A percentile compares a stretch with the other conserved stretches of the same genome.
These are phyloP conservation scores for Megamerina dolium DNA, from an alignment of 2,888 invertebrate genomes.

Conservation along the genomic window DNA sequence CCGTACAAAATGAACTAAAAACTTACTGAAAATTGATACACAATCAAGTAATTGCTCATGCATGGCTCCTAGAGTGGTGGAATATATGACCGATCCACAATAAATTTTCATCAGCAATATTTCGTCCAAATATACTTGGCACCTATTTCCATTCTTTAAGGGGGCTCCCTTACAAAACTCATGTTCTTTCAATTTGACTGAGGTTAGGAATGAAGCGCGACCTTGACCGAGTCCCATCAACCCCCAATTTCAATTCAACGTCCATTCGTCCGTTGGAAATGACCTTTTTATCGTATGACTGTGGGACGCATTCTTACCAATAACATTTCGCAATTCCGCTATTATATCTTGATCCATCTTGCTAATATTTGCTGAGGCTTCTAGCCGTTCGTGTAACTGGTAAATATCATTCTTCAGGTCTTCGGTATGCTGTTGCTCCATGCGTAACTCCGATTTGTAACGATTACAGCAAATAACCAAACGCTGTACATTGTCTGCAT, in stretches of 20 bases:
- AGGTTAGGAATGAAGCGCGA: too few species aligned
- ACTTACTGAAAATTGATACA: neutral
- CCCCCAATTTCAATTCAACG: too few species aligned
- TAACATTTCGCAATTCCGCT: constrained; percentile 39
- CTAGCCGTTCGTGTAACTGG: constrained; percentile 29
- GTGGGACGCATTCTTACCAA: constrained; percentile 37
- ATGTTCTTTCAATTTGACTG: too few species aligned
- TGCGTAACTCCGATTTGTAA: constrained; percentile 36
- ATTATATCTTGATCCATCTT: constrained; percentile 44
- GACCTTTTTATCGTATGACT: too few species aligned
- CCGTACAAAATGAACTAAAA: neutral
- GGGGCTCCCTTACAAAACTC: too few species aligned
- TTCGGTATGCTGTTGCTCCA: constrained; percentile 31
- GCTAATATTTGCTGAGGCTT: constrained; percentile 32
- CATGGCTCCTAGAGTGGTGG: too few species aligned
- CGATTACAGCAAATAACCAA: constrained; percentile 40
- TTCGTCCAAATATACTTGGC: too few species aligned
- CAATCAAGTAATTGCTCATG: neutral
- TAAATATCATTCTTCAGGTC: constrained; percentile 36
- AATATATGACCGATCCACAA: too few species aligned
- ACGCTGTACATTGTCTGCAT: constrained; percentile 46
- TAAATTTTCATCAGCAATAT: too few species aligned
- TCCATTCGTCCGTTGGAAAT: too few species aligned
- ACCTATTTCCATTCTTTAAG: too few species aligned
- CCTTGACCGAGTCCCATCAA: too few species aligned